Conservation (phyloP, 1,140 invertebrate genomes). For the Triops longicaudatus region DNA sequence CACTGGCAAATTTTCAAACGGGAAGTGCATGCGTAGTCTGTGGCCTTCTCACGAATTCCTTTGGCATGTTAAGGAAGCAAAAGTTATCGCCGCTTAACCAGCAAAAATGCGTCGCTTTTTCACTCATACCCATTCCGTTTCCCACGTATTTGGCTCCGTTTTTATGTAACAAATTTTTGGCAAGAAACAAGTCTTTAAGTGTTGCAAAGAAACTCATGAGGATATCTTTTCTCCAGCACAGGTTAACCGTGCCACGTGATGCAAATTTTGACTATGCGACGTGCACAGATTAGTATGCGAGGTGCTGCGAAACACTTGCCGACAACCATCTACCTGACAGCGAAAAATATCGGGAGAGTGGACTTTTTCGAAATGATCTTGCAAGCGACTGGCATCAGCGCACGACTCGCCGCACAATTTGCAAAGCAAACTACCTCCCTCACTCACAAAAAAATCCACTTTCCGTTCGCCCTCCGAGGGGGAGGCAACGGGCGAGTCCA, state of each 20-base stretch:
- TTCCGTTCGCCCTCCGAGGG: slow-evolving; percentile 33
- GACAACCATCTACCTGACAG: slow-evolving; percentile 10
- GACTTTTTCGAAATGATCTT: slow-evolving; percentile 55
- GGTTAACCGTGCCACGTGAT: slow-evolving; percentile 10
- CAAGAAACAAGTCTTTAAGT: background rate
- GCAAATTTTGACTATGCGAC: slow-evolving; percentile 8
- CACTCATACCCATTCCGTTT: background rate
- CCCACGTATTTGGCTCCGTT: background rate
- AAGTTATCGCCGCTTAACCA: background rate
- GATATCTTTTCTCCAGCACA: slow-evolving; percentile 2
- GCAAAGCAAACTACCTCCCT: slow-evolving; percentile 54
- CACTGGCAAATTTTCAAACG: background rate
- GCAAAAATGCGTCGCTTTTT: background rate
- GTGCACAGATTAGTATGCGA: slow-evolving; percentile 14
- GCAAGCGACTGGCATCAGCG: slow-evolving; percentile 49
- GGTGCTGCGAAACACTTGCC: slow-evolving; percentile 13
- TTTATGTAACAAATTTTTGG: background rate
- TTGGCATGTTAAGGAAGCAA: background rate
- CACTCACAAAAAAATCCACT: slow-evolving; percentile 34
- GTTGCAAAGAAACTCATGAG: background rate
- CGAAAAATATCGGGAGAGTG: slow-evolving; percentile 48
- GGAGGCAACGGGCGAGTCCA: slow-evolving; percentile 29
- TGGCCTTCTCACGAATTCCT: slow-evolving; percentile 1
- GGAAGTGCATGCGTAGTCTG: background rate
- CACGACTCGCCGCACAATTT: slow-evolving; percentile 54